Evolutionary conservation across 1,140 invertebrate genomes (phyloP), one percentile per base, ranked within the genome.

Genomic region (Drosophila lowei): DNA sequence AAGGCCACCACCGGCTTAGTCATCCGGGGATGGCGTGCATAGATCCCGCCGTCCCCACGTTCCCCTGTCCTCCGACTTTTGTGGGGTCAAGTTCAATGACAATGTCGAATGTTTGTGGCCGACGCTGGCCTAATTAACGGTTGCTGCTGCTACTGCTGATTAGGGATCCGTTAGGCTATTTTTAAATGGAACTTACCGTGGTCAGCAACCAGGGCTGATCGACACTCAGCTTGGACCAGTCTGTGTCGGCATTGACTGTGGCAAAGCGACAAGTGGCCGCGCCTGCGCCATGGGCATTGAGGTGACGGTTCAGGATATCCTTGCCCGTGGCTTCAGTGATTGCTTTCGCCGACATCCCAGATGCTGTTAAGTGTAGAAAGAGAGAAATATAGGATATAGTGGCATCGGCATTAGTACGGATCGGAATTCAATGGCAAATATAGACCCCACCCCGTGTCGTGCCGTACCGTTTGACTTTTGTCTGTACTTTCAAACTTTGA

Each of bases 311-410:
- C 44, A 99, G 95, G 8, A 99, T 93, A 85, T 96, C 94, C 92
- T 99, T 99, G 48, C 98, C 99, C 49, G 97, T 97, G 44, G 96
- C 97, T 93, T 99, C 99, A 85, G 96, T 95, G 79, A 99, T 98
- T 54, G 98, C 98, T 93, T 99, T 99, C 15, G 99, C 98, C 70
- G 98, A 98, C 99, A 99, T 99, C 48, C 48, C 86, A 38, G 61
- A 41, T 58, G 43, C 83, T 86, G 38, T 13, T 63, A 67, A 34
- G 25, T 2, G 23, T n/a, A 46, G 15, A 52, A 4, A 2, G 8
- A 18, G 43, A 28, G 7, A 8, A 38, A 28, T 2, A 30, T 34
- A 23, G 28, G 6, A 13, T 16, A 48, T 16, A 48, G 25, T 13
- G 11, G 34, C 13, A 28, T 53, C 30, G 56, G 11, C 34, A 38